A percentile compares a stretch with the other conserved stretches of the same genome.
phyloP scores from a whole-genome alignment of 1,140 invertebrate genomes.

The Bombyx mandarina region DNA sequence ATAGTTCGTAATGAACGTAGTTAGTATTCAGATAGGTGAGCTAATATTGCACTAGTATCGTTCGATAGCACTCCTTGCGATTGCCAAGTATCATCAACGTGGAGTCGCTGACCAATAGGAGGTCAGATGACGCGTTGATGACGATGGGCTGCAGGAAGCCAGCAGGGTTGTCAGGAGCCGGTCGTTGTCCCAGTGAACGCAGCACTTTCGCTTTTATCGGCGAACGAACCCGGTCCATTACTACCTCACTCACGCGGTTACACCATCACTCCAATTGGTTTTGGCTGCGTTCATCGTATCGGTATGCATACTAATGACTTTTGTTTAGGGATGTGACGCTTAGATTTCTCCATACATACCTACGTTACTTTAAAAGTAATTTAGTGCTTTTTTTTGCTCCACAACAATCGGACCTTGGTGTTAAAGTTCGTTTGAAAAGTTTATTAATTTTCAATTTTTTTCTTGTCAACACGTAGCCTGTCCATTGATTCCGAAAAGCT shows the following conservation, averaged over 20 bases:
- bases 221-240: slow-evolving; percentile 67
- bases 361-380: slow-evolving; percentile 21
- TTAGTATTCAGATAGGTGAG: no score
- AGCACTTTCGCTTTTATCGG: slow-evolving; percentile 67
- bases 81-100: not conserved
- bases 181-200: slow-evolving; percentile 69
- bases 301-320: slow-evolving; percentile 58
- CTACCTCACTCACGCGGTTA: slow-evolving; percentile 61
- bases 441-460: no score
- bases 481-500: no score
- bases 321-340: slow-evolving; percentile 50
- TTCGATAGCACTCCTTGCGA: slow-evolving; percentile 1
- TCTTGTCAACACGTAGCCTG: no score
- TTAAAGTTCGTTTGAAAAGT: no score
- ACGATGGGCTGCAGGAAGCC: slow-evolving; percentile 48
- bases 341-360: slow-evolving; percentile 53
- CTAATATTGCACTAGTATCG: no score
- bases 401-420: no score
- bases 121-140: slow-evolving; percentile 18
- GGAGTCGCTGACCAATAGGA: slow-evolving; percentile 4
- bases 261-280: slow-evolving; percentile 54
- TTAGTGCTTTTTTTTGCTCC: not conserved
- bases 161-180: slow-evolving; percentile 48
- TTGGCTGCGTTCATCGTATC: slow-evolving; percentile 51
- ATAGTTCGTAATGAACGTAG: no score